phyloP scores from a whole-genome alignment of 2,113 vertebrate genomes.

The Phylloscopus trochilus region DNA sequence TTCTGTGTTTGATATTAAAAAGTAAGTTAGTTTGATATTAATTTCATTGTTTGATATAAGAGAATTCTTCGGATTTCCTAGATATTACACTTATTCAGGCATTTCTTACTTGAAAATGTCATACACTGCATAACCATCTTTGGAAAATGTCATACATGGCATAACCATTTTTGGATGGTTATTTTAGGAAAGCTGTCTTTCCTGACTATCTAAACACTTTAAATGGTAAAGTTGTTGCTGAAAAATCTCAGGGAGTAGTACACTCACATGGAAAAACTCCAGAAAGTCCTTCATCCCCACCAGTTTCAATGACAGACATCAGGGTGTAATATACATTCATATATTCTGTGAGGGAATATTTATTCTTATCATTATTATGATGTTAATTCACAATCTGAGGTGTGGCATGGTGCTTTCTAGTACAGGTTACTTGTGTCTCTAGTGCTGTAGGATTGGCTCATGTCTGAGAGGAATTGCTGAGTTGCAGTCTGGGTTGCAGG shows the following conservation, averaged over 20 bases:
- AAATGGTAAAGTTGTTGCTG: constrained; percentile 35
- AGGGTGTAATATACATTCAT: not conserved
- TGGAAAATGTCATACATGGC: constrained; percentile 9
- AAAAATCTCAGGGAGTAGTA: not conserved
- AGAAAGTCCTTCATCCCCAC: not conserved
- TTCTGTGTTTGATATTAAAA: not conserved
- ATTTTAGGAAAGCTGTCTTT: constrained; percentile 52
- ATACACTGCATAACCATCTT: not conserved
- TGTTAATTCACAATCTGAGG: not conserved
- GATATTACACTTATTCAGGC: not conserved
- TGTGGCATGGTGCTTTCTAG: not conserved
- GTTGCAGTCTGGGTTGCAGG: not conserved
- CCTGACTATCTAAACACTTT: constrained; percentile 24
- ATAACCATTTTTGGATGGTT: constrained; percentile 41
- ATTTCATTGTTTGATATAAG: not conserved
- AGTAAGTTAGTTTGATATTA: not conserved
- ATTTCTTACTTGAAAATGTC: constrained; percentile 5
- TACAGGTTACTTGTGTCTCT: not conserved
- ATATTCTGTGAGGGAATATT: not conserved
- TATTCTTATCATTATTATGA: not conserved
- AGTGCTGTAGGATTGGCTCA: not conserved
- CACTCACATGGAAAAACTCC: not conserved
- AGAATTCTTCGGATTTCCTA: not conserved
- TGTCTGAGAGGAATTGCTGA: not conserved
- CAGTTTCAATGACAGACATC: not conserved